These are phyloP conservation scores for Cephalotes varians DNA, from an alignment of 2,888 invertebrate genomes.

Conservation along the genomic window DNA sequence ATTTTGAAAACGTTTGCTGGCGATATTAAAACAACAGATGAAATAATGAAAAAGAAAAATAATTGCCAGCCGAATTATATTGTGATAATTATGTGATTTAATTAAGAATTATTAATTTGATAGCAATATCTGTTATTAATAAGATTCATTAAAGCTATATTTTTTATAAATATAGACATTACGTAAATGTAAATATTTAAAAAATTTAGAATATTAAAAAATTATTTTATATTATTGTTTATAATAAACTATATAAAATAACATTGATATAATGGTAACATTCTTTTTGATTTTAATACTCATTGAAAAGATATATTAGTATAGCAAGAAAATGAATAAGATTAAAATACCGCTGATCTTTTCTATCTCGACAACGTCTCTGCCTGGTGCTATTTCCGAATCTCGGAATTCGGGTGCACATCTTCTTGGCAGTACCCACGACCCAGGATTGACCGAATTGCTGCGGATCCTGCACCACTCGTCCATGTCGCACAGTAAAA, in stretches of 20 bases:
- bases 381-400: slow-evolving; percentile 85
- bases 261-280: not conserved
- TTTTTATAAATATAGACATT: not conserved
- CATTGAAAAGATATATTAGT: not conserved
- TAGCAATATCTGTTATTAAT: not conserved
- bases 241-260: not conserved
- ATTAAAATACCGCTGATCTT: slow-evolving; percentile 81
- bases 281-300: not conserved
- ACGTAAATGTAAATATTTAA: not conserved
- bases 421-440: slow-evolving; percentile 92
- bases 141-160: not conserved
- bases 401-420: slow-evolving; percentile 87
- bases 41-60: slow-evolving; percentile 1
- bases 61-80: not conserved
- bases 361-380: slow-evolving; percentile 82
- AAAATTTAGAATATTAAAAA: not conserved
- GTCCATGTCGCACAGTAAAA: slow-evolving; percentile 90
- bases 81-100: not conserved
- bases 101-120: not conserved
- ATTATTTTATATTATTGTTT: not conserved
- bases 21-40: not conserved
- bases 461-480: slow-evolving; percentile 89
- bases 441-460: slow-evolving; percentile 96
- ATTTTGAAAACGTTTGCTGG: not conserved
- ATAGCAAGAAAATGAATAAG: not conserved